Base-by-base conservation (phyloP, 2,797 vertebrate species). In the Hyperoplus lanceolatus region DNA sequence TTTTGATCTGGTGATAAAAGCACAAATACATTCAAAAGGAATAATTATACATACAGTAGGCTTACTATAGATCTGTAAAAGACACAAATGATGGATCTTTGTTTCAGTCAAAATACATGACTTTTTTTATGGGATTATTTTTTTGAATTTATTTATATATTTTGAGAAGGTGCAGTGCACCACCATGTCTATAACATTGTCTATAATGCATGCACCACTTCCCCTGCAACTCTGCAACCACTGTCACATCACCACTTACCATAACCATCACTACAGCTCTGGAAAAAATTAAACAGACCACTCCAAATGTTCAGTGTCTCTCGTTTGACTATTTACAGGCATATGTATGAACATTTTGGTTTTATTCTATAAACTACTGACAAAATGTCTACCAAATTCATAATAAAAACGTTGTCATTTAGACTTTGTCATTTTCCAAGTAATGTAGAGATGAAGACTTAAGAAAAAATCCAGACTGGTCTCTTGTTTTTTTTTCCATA, bases 221-320 rank as follows among this genome's bases (percentile, higher is more conserved):
- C 10, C 39, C 42, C 53, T 57, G 21, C 73, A 57, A n/a, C 18
- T 45, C 67, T 48, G 53, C 8, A 75, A 73, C 65, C 46, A 21
- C 21, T 55, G 50, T 89, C 83, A 92, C 58, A 42, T 88, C 80
- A 83, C 69, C 48, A 38, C 48, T 38, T 5, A 18, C 18, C 64
- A 43, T 64, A 56, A 62, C 53, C 67, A 69, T 68, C 61, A 29
- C 29, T 29, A 29, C 29, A 29, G 29, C 29, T 29, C 29, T 29
- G 29, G 29, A 29, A 29, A 3, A 29, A 29, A 29, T 3, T 3
- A 29, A 29, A 29, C 29, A 29, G 29, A 29, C 29, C 29, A 29
- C 29, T 29, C 29, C 29, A 29, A 29, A 29, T 29, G 29, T 29
- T 29, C 29, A 29, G 29, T 29, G 29, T 29, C 29, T 29, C 29